Percentiles rank a stretch among this genome's conserved stretches.
Conservation (phyloP, 2,888 invertebrate genomes). For the Drosophila gaucha region DNA sequence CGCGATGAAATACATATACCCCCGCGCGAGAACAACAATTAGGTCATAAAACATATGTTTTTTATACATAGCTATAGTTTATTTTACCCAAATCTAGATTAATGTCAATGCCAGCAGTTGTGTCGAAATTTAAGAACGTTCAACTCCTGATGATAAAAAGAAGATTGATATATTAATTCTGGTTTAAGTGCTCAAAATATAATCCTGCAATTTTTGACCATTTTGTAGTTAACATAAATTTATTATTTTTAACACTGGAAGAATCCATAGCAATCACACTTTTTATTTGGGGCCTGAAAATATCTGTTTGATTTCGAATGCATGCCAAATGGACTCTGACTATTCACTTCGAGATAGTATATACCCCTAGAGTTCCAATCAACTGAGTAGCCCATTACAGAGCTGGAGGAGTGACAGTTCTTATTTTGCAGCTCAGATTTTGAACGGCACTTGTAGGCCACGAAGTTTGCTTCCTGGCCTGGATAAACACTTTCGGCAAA, state of each 20-base stretch:
- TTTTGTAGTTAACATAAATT: no score
- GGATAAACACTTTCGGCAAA: conserved; percentile 17
- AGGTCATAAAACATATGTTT: conserved; percentile 43
- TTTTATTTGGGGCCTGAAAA: background rate
- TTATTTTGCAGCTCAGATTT: background rate
- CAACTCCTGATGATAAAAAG: no score
- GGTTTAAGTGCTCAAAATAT: no score
- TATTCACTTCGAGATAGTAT: background rate
- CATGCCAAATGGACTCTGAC: background rate
- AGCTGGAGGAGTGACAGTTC: background rate
- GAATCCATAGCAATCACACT: background rate
- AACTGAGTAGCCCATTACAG: conserved; percentile 7
- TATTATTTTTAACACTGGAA: background rate
- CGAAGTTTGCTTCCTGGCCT: background rate
- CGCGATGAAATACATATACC: background rate
- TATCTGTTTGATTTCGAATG: background rate
- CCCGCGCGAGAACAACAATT: background rate
- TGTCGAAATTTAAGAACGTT: conserved; percentile 37
- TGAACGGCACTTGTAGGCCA: background rate
- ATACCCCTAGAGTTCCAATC: background rate
- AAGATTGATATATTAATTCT: no score
- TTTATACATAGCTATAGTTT: conserved; percentile 17
- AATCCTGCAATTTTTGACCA: no score
- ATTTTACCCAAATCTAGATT: conserved; percentile 44
- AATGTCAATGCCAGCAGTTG: conserved; percentile 48